Base-by-base conservation (phyloP, 92 coral and sea anemone genomes). In the Zoanthus sansibaricus region DNA sequence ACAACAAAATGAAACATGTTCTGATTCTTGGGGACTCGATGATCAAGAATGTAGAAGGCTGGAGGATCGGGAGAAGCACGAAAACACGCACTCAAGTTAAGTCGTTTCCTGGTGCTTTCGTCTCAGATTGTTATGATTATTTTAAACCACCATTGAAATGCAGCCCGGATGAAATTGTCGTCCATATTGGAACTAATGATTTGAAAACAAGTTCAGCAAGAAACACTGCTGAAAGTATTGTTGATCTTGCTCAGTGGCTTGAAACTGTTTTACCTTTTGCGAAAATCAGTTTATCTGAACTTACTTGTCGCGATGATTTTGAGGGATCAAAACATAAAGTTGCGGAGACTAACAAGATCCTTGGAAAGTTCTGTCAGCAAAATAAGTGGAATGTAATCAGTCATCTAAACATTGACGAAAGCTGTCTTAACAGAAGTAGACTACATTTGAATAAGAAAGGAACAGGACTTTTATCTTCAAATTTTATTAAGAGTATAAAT, bases 361-460 rank as follows among this genome's bases (percentile, higher is more conserved):
- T 56, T 7, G 73, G 55, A 42, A 71, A 55, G 73, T 69, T 49
- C 78, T 84, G 88, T 74, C 51, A 33, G 30, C 79, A 71, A 69
- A 47, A 51, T 73, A 32, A 84, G 9, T 51, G 71, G 78, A 56
- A 49, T 47, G 45, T 85, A 58, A 85, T 73, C 15, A 14, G 72
- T 59, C 88, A 84, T 72, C 64, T 9, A 51, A 71, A 85, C 78
- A 71, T 85, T 31, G 78, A 85, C 73, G 78, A 72, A 47, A 20
- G 67, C 49, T 85, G 82, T 45, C 37, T 85, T 59, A 85, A 85
- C 31, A 76, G 71, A 71, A 52, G 69, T 68, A 71, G 58, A 16
- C 48, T 85, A 20, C 88, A 85, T 54, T 64, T 85, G 5, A 73
- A 85, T 51, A 85, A 85, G 51, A 85, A 85, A 85, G 88, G 82